These are phyloP conservation scores for Caradrina clavipalpis DNA, from an alignment of 2,888 invertebrate species.

Conservation along the genomic window DNA sequence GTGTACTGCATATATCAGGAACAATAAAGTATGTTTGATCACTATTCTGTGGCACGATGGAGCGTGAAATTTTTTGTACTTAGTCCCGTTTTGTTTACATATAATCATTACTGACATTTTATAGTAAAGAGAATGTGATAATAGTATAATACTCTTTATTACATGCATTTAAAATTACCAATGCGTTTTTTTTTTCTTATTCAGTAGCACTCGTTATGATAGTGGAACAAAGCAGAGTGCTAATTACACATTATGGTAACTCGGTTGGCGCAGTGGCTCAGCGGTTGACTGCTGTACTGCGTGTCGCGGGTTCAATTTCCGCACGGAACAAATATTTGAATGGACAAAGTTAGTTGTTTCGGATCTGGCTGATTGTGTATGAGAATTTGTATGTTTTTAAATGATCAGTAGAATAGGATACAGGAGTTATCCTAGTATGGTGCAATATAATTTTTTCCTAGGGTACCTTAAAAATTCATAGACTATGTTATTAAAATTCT, in stretches of 20 bases:
- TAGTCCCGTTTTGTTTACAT: slow-evolving; percentile 38
- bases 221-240: neutral
- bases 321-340: no score
- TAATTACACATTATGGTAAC: no score
- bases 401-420: no score
- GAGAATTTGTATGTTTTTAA: no score
- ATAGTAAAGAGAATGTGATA: slow-evolving; percentile 45
- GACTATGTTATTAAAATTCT: neutral
- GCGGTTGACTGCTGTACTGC: no score
- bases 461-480: neutral
- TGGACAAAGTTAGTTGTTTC: no score
- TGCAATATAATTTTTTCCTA: neutral
- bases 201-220: slow-evolving; percentile 2
- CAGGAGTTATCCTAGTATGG: no score
- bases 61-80: slow-evolving; percentile 57
- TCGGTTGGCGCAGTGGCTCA: no score
- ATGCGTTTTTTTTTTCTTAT: slow-evolving; percentile 36
- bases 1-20: slow-evolving; percentile 35
- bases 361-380: no score
- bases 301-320: no score
- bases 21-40: slow-evolving; percentile 41
- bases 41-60: slow-evolving; percentile 26
- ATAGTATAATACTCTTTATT: slow-evolving; percentile 19
- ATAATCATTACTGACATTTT: slow-evolving; percentile 59
- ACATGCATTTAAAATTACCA: slow-evolving; percentile 8